These are phyloP conservation scores for Machimus rusticus DNA, from an alignment of 2,888 invertebrate species.

Conservation along the genomic window DNA sequence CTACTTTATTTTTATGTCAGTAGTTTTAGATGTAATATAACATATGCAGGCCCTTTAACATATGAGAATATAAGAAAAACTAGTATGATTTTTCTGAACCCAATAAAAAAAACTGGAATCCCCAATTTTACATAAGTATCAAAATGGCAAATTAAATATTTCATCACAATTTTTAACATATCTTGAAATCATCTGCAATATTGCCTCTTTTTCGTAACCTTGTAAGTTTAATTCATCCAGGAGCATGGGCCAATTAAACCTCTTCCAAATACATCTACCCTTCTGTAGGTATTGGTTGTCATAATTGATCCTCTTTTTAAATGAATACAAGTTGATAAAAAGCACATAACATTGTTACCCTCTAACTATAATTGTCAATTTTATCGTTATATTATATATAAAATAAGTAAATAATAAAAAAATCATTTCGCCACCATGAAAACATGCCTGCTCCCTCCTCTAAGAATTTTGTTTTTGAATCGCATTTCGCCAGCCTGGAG, in stretches of 20 bases:
- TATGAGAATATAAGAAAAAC: neutral
- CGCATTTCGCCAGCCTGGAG: conserved; percentile 34
- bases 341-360: conserved; percentile 46
- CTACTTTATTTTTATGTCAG: neutral
- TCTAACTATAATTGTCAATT: neutral
- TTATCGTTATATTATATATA: neutral
- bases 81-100: neutral
- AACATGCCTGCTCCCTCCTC: conserved; percentile 25
- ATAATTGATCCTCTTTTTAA: conserved; percentile 4
- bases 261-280: neutral
- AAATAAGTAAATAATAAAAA: neutral
- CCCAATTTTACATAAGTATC: neutral
- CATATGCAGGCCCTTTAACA: neutral
- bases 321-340: conserved; percentile 35
- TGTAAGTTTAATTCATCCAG: neutral
- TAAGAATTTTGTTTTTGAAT: conserved; percentile 7
- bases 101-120: neutral
- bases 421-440: neutral
- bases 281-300: neutral
- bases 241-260: neutral
- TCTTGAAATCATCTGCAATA: neutral
- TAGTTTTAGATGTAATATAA: neutral
- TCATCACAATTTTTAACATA: neutral
- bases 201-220: neutral
- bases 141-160: neutral